Evolutionary conservation across 2,888 invertebrate species (phyloP).

Genomic region (Orthonevra nobilis): DNA sequence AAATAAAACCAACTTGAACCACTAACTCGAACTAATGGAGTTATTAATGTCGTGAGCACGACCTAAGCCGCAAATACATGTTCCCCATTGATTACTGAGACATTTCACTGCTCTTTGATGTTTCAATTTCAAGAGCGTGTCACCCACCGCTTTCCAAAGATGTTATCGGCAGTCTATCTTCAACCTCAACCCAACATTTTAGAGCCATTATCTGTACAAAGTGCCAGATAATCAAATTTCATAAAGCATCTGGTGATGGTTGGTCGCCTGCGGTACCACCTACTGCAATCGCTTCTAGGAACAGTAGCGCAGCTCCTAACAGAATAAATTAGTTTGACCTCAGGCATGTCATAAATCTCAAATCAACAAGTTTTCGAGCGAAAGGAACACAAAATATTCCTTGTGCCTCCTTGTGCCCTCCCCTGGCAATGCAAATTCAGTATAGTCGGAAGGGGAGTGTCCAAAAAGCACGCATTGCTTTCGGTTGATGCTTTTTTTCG

Average conservation of each 20-base stretch:
- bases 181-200: not conserved
- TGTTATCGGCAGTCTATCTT: slow-evolving; percentile 1
- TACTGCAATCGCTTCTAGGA: not conserved
- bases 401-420: too few species aligned
- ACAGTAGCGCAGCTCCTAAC: not conserved
- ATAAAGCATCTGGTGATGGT: slow-evolving; percentile 4
- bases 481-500: too few species aligned
- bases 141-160: slow-evolving; percentile 3
- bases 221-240: slow-evolving; percentile 18
- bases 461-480: too few species aligned
- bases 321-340: slow-evolving; percentile 33
- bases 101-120: slow-evolving; percentile 19
- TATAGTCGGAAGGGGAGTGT: too few species aligned
- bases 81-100: not conserved
- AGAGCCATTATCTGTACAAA: slow-evolving; percentile 10
- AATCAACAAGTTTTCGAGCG: slow-evolving; percentile 37
- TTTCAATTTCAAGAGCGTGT: slow-evolving; percentile 14
- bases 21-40: slow-evolving; percentile 9
- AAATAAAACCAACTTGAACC: slow-evolving; percentile 26
- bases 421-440: too few species aligned
- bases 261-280: not conserved
- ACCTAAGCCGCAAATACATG: not conserved
- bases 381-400: too few species aligned
- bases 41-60: slow-evolving; percentile 30
- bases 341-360: slow-evolving; percentile 17